These are phyloP conservation scores for Oreotragus oreotragus DNA, from an alignment of 2,113 vertebrate species.

Conservation along the genomic window DNA sequence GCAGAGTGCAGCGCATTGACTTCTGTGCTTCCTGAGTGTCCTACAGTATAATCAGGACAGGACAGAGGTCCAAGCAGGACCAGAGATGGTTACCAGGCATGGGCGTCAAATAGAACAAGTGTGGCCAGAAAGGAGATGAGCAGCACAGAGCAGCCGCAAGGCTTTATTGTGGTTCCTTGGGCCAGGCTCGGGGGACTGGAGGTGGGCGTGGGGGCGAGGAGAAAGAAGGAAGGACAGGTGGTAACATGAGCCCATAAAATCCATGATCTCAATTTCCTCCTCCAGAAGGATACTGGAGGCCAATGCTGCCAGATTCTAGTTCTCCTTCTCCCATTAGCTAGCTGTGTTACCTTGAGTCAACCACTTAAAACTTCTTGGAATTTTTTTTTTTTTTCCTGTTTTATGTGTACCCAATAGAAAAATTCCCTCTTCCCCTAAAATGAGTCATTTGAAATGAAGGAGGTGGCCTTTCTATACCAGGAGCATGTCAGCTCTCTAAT, in stretches of 20 bases:
- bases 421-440: neutral
- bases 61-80: neutral
- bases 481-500: neutral
- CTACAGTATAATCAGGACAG: neutral
- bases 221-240: neutral
- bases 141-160: neutral
- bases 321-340: neutral
- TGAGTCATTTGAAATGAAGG: neutral
- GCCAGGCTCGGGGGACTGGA: neutral
- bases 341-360: neutral
- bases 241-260: neutral
- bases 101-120: rapidly evolving
- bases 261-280: neutral
- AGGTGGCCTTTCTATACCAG: neutral
- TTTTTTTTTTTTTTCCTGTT: neutral
- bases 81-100: neutral
- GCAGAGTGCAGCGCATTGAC: neutral
- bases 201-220: rapidly evolving
- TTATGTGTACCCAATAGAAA: neutral
- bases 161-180: neutral
- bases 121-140: neutral
- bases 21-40: neutral
- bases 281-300: neutral
- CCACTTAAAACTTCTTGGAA: neutral
- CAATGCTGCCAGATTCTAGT: neutral